Base-by-base conservation (phyloP, 2,888 invertebrate genomes). In the Ferrisia virgata region DNA sequence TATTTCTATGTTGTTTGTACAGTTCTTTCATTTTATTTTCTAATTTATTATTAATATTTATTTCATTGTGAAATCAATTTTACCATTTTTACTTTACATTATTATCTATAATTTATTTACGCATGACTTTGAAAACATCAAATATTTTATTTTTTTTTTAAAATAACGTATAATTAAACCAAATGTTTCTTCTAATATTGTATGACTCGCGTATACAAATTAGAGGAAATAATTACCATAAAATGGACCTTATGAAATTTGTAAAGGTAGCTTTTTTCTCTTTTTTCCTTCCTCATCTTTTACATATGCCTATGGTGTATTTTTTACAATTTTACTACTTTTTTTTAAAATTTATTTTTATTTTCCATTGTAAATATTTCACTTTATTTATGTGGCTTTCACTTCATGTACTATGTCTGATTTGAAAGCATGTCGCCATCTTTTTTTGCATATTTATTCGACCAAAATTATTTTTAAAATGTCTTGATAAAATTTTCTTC, bases 1-100 rank as follows among this genome's bases (percentile, higher is more conserved):
- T n/a, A n/a, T 64, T 18, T 28, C 53, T 64, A 64, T 64, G 31
- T 64, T 64, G 64, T 64, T 64, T 64, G 64, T 64, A 64, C 64
- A 64, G 64, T 64, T 64, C 28, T 53, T 53, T 53, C 6, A 15
- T 47, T n/a, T 53, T 22, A 18, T 53, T 22, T 53, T 22, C 6
- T 53, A 64, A 28, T 58, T 58, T 58, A 58, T 25, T 58, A 58
- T 39, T 39, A 39, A 8, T 15, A 13, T 64, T 13, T 64, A 64
- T 64, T 64, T 64, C 15, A 28, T 64, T 28, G 64, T 64, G 28
- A 64, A 64, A 11, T 64, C 15, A 11, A 64, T 64, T 64, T 64
- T 64, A 64, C 64, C 28, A 53, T 64, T 64, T 64, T 28, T 64
- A 28, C 58, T 58, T 18, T 53, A 53, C 25, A 28, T 31, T 28